Conservation (phyloP, 2,797 vertebrate genomes). For the Scolopax bukidnonensis region DNA sequence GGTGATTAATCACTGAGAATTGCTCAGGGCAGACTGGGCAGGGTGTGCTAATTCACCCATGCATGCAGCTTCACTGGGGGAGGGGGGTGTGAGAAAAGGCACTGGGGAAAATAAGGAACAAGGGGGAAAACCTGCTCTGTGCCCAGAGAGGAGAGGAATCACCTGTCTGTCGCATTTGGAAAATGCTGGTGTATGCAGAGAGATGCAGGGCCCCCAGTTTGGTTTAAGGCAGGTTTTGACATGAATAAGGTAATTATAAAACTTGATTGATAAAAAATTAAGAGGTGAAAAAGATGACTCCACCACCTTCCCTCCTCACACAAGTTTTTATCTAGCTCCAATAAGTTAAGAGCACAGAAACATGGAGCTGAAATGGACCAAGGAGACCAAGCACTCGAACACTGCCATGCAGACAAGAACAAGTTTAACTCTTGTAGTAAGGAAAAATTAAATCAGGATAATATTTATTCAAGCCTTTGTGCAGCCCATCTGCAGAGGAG, state of each 20-base stretch:
- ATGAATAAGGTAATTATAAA: neutral
- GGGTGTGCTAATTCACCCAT: neutral
- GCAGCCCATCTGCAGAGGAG: neutral
- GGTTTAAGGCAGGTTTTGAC: neutral
- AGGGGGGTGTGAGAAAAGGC: neutral
- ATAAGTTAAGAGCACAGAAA: neutral
- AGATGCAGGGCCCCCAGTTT: fast-evolving
- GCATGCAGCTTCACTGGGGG: fast-evolving
- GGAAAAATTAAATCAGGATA: neutral
- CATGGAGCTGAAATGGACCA: neutral
- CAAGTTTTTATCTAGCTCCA: neutral
- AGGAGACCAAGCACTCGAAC: neutral
- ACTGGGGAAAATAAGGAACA: neutral
- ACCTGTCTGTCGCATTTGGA: fast-evolving
- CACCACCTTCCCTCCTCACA: neutral
- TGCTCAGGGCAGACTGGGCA: neutral
- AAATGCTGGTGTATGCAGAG: neutral
- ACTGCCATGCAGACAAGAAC: neutral
- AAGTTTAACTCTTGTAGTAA: neutral
- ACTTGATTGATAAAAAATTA: neutral
- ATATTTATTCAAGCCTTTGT: neutral
- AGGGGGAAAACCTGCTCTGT: neutral
- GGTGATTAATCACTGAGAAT: neutral
- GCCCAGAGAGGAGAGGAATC: neutral
- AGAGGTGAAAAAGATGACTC: neutral